phyloP scores from a whole-genome alignment of 1,140 invertebrate genomes.

The Pomacea maculata region DNA sequence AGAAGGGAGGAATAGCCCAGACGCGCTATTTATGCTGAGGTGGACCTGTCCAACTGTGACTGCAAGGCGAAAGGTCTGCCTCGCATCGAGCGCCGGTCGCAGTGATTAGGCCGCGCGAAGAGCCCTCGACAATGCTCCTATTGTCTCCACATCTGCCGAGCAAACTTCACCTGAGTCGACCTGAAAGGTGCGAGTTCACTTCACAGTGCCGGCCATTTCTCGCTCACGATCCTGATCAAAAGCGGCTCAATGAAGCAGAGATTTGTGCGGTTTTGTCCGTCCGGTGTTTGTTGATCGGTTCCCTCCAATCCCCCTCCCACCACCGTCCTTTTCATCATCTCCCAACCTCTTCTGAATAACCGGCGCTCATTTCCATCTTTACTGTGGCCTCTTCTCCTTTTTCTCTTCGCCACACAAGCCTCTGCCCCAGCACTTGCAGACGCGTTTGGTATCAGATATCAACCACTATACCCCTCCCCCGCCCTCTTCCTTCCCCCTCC shows the following conservation, averaged over 20 bases:
- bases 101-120: slow-evolving; percentile 7
- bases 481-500: background rate
- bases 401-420: too few relatives aligned
- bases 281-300: background rate
- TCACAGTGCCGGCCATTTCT: background rate
- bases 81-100: too few relatives aligned
- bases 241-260: background rate
- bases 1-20: too few relatives aligned
- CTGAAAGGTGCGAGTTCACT: background rate
- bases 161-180: slow-evolving; percentile 3
- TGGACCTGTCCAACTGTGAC: too few relatives aligned
- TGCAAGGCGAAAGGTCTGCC: too few relatives aligned
- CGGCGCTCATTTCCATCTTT: too few relatives aligned
- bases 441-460: too few relatives aligned
- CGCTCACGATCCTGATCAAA: background rate
- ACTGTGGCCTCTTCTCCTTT: too few relatives aligned
- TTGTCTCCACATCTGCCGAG: slow-evolving; percentile 9
- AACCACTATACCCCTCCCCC: background rate
- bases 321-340: too few relatives aligned
- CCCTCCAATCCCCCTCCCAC: background rate
- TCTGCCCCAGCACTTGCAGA: too few relatives aligned
- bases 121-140: background rate
- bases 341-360: too few relatives aligned
- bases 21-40: too few relatives aligned
- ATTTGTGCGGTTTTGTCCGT: slow-evolving; percentile 1